Conservation (phyloP, 2,113 vertebrate genomes). For the Chascanopsetta lugubris region DNA sequence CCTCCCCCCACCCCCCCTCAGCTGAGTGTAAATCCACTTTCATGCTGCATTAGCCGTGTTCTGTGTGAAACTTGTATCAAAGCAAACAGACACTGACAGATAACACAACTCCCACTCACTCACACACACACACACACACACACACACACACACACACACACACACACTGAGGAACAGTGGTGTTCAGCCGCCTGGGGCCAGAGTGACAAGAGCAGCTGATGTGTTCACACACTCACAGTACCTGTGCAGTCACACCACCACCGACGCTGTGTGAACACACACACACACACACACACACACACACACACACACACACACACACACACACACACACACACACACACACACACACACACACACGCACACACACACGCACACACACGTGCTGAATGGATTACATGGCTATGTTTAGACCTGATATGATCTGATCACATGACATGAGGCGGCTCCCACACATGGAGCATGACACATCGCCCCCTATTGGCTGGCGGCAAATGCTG, state of each 20-base stretch:
- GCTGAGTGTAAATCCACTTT: constrained; percentile 58
- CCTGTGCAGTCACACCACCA: too few species aligned
- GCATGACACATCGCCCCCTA: too few species aligned
- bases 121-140: too few species aligned
- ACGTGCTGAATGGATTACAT: background rate
- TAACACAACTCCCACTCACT: constrained; percentile 38
- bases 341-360: background rate
- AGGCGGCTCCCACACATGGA: too few species aligned
- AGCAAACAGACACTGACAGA: constrained; percentile 42
- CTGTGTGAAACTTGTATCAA: constrained; percentile 48
- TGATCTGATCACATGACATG: too few species aligned
- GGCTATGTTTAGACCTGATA: too few species aligned
- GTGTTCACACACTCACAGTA: constrained; percentile 3
- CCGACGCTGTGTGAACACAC: background rate
- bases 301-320: background rate
- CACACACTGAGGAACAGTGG: constrained; percentile 9
- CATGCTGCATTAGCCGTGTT: constrained; percentile 43
- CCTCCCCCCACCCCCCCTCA: constrained; percentile 30
- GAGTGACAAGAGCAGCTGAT: background rate
- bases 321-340: background rate
- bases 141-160: too few species aligned
- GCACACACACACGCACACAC: background rate
- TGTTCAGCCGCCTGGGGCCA: constrained; percentile 1
- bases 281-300: background rate
- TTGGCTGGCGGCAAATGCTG: too few species aligned